These are phyloP conservation scores for Pachyrhynchus sulphureomaculatus DNA, from an alignment of 1,140 invertebrate species.

Conservation along the genomic window DNA sequence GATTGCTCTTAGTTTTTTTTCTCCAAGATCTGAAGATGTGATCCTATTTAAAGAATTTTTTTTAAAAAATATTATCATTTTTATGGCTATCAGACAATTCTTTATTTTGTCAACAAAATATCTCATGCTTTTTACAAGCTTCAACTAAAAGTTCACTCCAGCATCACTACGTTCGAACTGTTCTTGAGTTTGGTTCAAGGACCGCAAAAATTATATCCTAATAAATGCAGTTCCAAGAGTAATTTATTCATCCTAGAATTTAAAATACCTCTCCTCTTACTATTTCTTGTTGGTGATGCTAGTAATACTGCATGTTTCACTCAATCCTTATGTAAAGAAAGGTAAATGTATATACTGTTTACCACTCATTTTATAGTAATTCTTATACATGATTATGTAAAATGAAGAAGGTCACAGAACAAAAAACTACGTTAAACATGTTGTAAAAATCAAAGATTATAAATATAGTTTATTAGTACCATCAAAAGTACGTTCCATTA, in stretches of 20 bases:
- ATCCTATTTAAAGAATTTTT: slow-evolving; percentile 49
- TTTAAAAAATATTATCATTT: slow-evolving; percentile 50
- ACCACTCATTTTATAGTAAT: too few species aligned
- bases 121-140: slow-evolving; percentile 54
- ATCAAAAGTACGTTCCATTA: too few species aligned
- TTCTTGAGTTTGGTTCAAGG: slow-evolving; percentile 53
- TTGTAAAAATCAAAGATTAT: not conserved
- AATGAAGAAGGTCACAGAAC: too few species aligned
- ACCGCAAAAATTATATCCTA: slow-evolving; percentile 53
- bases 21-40: slow-evolving; percentile 46
- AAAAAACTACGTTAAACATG: not conserved
- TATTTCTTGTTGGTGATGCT: too few species aligned
- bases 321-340: too few species aligned
- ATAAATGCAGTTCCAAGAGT: slow-evolving; percentile 53
- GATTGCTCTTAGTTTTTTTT: slow-evolving; percentile 43
- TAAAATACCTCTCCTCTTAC: too few species aligned
- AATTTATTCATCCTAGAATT: slow-evolving; percentile 43
- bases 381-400: too few species aligned
- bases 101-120: slow-evolving; percentile 49
- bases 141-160: slow-evolving; percentile 53
- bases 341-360: too few species aligned
- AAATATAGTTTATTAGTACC: not conserved
- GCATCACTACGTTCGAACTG: slow-evolving; percentile 50
- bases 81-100: slow-evolving; percentile 46
- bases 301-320: too few species aligned